These are phyloP conservation scores for Hoplostethus mediterraneus DNA, from an alignment of 2,797 vertebrate genomes.

Conservation along the genomic window DNA sequence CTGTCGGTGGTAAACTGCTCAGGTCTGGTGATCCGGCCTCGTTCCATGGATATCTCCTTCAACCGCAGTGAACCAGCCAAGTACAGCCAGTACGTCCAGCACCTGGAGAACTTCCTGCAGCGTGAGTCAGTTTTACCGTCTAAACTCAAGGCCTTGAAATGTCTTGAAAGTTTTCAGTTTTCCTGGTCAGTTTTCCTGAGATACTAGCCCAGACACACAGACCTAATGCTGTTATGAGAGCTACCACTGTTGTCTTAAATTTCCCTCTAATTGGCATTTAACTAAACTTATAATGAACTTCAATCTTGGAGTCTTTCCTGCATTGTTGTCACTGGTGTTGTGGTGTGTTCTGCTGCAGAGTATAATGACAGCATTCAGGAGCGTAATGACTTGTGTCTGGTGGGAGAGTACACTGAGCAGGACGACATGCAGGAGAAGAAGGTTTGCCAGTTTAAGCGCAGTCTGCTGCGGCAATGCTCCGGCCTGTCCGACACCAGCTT, in stretches of 20 bases:
- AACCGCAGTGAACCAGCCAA: slow-evolving; percentile 78
- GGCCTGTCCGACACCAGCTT: slow-evolving; percentile 86
- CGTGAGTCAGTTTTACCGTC: slow-evolving; percentile 80
- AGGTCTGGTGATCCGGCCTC: slow-evolving; percentile 94
- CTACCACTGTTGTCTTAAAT: no score
- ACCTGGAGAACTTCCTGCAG: slow-evolving; percentile 86
- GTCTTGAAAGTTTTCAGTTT: no score
- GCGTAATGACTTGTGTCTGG: slow-evolving; percentile 81
- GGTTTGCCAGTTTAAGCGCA: slow-evolving; percentile 89
- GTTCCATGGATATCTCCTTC: slow-evolving; percentile 87
- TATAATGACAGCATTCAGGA: slow-evolving; percentile 89
- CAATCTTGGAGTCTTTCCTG: no score
- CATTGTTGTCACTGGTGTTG: not conserved
- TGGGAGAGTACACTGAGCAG: slow-evolving; percentile 85
- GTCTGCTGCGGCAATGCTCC: slow-evolving; percentile 85
- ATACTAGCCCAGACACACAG: not conserved
- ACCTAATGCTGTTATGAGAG: no score
- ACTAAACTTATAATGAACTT: no score
- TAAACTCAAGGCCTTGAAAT: no score
- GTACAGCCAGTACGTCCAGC: slow-evolving; percentile 81
- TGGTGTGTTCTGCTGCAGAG: slow-evolving; percentile 68
- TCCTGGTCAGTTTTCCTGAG: no score
- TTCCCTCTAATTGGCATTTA: no score
- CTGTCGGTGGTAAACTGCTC: slow-evolving; percentile 25
- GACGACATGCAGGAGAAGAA: slow-evolving; percentile 73